Base-by-base conservation (phyloP, 2,113 vertebrate genomes). In the Centrocercus urophasianus region DNA sequence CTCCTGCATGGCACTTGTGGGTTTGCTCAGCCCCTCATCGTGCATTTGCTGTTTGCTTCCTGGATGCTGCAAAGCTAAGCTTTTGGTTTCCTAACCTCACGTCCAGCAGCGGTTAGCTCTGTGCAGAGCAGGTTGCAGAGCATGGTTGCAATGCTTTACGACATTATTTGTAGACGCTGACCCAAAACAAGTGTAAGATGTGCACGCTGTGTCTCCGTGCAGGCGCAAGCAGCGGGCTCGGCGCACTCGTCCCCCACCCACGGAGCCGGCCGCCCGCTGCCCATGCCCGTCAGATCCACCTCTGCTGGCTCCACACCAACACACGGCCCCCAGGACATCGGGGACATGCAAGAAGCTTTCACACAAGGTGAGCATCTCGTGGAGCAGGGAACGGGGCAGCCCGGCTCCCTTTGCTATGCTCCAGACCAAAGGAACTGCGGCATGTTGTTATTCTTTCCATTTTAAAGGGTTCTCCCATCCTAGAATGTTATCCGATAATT, bases 291-390 rank as follows among this genome's bases (percentile, higher is more conserved):
- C 66, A 98, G 98, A 67, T 99, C 99, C 89, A 98, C 98, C 13
- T 99, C 99, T 0, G 98, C 99, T 0, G 98, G 98, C 72, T 99
- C 99, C 83, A 99, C 98, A 19, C 99, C 99, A 1, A 99, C 98
- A 0, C 99, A 99, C 75, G 98, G 95, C 22, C 98, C 98, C 0
- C 99, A 98, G 97, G 99, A 99, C 96, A 32, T 93, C 98, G 99
- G 98, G 4, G 99, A 99, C 8, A 93, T 98, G 86, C 98, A 99
- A 82, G 99, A 99, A 94, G 98, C 99, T 67, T 99, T 99, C 43
- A 97, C 98, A 40, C 98, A 98, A 97, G 99, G 99, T 99, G 93
- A 98, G 96, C 69, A 8, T 30, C 56, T 0, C 42, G 1, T 6
- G 2, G 28, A 19, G 30, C n/a, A 54, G 52, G 52, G 52, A 30